These are phyloP conservation scores for Eublepharis macularius DNA, from an alignment of 2,113 vertebrate species.

Conservation along the genomic window DNA sequence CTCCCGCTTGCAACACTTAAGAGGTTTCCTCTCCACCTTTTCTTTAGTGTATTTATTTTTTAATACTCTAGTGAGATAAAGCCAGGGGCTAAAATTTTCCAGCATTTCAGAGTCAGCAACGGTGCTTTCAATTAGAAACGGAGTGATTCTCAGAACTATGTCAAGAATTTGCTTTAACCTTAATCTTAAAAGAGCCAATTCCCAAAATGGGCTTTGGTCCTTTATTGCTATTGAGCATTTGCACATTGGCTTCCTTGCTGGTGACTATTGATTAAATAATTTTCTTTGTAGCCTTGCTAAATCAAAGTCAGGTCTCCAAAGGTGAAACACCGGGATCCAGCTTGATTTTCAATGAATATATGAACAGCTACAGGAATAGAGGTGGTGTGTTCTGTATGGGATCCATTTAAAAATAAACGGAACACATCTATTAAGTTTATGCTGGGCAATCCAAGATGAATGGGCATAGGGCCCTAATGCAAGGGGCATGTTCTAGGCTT, in stretches of 20 bases:
- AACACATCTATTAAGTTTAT: background rate
- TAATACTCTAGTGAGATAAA: conserved; percentile 46
- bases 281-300: background rate
- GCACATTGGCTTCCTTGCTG: background rate
- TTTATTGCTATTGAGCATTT: background rate
- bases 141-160: conserved; percentile 3
- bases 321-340: background rate
- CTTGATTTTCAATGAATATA: background rate
- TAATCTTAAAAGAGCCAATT: conserved; percentile 30
- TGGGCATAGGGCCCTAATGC: too few species aligned
- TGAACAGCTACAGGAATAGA: background rate
- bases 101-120: conserved; percentile 24
- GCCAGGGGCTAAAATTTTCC: conserved; percentile 25
- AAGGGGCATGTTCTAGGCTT: background rate
- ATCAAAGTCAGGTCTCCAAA: background rate
- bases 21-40: conserved; percentile 8
- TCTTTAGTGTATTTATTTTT: conserved; percentile 46
- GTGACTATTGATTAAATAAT: conserved; percentile 2
- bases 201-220: background rate
- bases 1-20: conserved; percentile 28
- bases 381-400: background rate
- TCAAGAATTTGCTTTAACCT: background rate
- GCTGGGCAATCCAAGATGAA: background rate
- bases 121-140: conserved; percentile 43
- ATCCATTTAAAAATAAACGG: background rate